Evolutionary conservation across 2,797 vertebrate species (phyloP), one percentile per base, ranked within the genome.

Genomic region (Gastrophryne carolinensis): DNA sequence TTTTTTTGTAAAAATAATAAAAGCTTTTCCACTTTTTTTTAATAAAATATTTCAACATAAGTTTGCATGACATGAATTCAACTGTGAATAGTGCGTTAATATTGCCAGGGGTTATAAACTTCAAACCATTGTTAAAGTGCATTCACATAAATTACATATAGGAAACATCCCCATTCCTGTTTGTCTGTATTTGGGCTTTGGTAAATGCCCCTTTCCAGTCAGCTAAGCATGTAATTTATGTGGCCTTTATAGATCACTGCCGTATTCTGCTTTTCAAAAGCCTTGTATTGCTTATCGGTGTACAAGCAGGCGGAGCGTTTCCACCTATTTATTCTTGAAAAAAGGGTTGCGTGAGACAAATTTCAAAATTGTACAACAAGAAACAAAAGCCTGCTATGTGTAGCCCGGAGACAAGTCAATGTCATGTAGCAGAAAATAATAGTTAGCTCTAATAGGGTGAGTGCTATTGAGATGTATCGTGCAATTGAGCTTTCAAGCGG

Each of bases 311-410:
- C 37, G 27, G 13, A 35, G 11, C 56, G 57, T 72, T 72, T 78
- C 29, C 47, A 60, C 27, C 29, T 39, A 29, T 78, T 17, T 58
- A 9, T 11, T 56, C 11, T 68, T 47, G 44, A 29, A 10, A 32
- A 7, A 41, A 50, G 72, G n/a, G n/a, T n/a, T 19, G 75, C 75
- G 75, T 78, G 75, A 78, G 75, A 60, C 41, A 9, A 60, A 65
- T 72, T 78, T 54, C 17, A 39, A 72, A 66, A 41, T 78, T 65
- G 52, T 15, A 32, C 52, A 72, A 57, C 41, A 66, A 60, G 39
- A 47, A 58, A 66, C 65, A 72, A 72, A 72, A 53, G 75, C 34
- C 19, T 66, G 68, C 58, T 17, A 67, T 65, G 61, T 39, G 61
- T 21, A 29, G 35, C 39, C 6, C 15, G 23, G 19, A 3, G 23